Evolutionary conservation across 2,888 invertebrate species (phyloP), one percentile per base, ranked within the genome.

Genomic region (Copidosoma aretas): DNA sequence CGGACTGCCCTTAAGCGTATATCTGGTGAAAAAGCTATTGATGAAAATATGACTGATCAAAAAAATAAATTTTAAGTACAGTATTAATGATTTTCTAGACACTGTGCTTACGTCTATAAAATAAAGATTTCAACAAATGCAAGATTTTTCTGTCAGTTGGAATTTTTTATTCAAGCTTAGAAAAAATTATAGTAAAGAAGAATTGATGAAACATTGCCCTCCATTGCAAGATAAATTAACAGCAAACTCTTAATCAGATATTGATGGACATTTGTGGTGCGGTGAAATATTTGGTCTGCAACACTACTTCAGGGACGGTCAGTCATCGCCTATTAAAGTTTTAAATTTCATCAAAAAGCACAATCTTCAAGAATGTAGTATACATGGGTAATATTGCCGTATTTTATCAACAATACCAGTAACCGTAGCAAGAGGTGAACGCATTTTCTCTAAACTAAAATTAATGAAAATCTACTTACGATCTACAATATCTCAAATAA

Each of bases 401-500:
- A 73, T 75, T 56, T 60, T 74, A 53, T 64, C 70, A 25, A 75
- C 75, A 32, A 66, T 72, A 54, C 73, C 74, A 52, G 71, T 75
- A 17, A 71, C 71, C 32, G 73, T 73, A 24, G 75, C 73, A 21
- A 68, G 62, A 56, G 73, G 73, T 32, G 72, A 74, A 70, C 69
- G 73, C 61, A 74, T 68, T 66, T 75, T 74, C 61, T 74, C 70
- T 21, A 73, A 73, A 71, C 60, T 73, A n/a, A 71, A 73, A 54
- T 60, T 70, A 62, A 71, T 75, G 51, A 71, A 74, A 70, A 73
- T 70, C 22, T 75, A 72, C 62, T 66, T 70, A 58, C 41, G 73
- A 61, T 72, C 71, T 32, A 71, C 69, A 15, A 70, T 73, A 46
- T 43, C 61, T 32, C 73, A 73, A 32, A 32, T 8, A 32, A 32